These are phyloP conservation scores for Orius laevigatus DNA, from an alignment of 1,140 invertebrate species.

Conservation along the genomic window DNA sequence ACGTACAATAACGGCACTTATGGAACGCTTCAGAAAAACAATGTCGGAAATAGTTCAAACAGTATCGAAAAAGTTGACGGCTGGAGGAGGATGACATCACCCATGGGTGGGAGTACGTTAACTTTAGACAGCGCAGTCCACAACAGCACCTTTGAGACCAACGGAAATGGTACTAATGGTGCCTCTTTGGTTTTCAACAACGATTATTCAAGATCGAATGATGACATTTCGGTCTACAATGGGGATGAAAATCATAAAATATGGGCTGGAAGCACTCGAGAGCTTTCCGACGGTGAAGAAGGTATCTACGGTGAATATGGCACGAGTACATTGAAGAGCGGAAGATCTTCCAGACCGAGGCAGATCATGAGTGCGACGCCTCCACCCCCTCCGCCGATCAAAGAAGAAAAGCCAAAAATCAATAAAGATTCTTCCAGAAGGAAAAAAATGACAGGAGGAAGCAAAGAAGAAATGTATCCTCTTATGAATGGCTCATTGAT, in stretches of 20 bases:
- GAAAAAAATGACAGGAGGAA: slow-evolving; percentile 25
- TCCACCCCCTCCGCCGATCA: slow-evolving; percentile 51
- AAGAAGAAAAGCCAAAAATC: slow-evolving; percentile 33
- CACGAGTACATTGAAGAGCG: slow-evolving; percentile 44
- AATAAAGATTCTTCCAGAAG: slow-evolving; percentile 11
- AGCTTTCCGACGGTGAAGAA: slow-evolving; percentile 44
- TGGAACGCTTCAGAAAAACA: slow-evolving; percentile 29
- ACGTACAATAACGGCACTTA: slow-evolving; percentile 31
- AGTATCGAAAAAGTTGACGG: slow-evolving; percentile 31
- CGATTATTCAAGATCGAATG: slow-evolving; percentile 35
- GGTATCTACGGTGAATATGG: slow-evolving; percentile 54
- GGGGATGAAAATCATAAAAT: slow-evolving; percentile 88
- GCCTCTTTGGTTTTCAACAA: slow-evolving; percentile 30
- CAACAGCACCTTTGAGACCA: slow-evolving; percentile 28
- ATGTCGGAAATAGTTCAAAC: slow-evolving; percentile 18
- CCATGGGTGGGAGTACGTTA: slow-evolving; percentile 32
- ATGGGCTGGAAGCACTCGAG: slow-evolving; percentile 58
- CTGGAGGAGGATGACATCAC: slow-evolving; percentile 31
- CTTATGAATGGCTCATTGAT: slow-evolving; percentile 29
- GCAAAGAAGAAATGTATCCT: slow-evolving; percentile 33
- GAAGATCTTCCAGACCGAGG: slow-evolving; percentile 56
- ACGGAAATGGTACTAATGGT: slow-evolving; percentile 23
- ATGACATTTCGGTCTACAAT: slow-evolving; percentile 64
- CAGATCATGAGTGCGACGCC: slow-evolving; percentile 61
- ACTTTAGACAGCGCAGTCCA: slow-evolving; percentile 26